Evolutionary conservation across 2,113 vertebrate species (phyloP).

Genomic region (Monarcha castaneiventris): DNA sequence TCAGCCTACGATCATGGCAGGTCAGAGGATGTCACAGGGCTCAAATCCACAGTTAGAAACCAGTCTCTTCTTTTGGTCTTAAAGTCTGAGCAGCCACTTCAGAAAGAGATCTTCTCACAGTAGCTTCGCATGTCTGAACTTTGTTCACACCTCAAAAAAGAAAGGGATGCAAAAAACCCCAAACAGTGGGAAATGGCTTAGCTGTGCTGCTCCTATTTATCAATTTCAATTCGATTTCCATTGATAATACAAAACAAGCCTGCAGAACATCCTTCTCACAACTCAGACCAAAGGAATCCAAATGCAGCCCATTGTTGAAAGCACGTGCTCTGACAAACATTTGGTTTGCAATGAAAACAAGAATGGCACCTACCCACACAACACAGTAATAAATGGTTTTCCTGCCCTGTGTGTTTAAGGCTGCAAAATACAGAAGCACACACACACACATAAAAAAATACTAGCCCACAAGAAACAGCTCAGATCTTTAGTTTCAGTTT

Average conservation of each 20-base stretch:
- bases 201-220: not conserved
- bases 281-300: not conserved
- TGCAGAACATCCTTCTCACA: not conserved
- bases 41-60: not conserved
- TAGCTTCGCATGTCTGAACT: not conserved
- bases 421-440: not conserved
- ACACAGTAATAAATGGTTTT: not conserved
- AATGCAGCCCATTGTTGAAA: not conserved
- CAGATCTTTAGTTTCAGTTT: not conserved
- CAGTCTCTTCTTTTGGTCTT: not conserved
- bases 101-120: not conserved
- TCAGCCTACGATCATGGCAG: accelerated
- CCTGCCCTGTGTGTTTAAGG: not conserved
- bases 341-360: not conserved
- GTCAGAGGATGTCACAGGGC: not conserved
- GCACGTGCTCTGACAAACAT: not conserved
- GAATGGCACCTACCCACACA: not conserved
- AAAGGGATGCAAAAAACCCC: not conserved
- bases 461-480: not conserved
- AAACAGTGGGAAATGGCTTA: not conserved
- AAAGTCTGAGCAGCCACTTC: not conserved
- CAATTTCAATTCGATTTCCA: not conserved
- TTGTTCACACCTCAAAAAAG: not conserved
- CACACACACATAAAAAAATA: accelerated
- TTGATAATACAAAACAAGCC: not conserved